Conservation (phyloP, 2,797 vertebrate species). For the Fratercula arctica region DNA sequence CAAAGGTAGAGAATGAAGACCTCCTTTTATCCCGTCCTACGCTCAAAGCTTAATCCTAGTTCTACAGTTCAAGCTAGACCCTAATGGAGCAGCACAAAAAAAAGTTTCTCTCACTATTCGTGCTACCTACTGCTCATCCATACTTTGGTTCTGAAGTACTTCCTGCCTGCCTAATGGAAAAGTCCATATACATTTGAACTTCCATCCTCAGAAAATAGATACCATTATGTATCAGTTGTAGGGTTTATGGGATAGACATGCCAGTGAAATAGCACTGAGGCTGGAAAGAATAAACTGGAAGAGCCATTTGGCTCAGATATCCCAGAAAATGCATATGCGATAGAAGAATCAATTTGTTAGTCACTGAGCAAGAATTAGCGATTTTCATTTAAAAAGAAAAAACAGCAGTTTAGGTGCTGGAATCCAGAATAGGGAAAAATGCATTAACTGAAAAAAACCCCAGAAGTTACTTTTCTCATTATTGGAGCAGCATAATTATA, state of each 20-base stretch:
- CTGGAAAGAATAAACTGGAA: background rate
- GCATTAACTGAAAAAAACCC: background rate
- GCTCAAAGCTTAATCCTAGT: background rate
- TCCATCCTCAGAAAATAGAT: background rate
- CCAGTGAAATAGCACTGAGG: background rate
- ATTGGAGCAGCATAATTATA: slow-evolving; percentile 8
- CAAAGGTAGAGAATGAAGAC: background rate
- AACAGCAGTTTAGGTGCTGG: background rate
- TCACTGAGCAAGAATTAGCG: background rate
- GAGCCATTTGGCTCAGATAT: background rate
- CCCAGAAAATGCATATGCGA: background rate
- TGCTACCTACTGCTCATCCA: background rate
- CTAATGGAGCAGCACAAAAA: background rate
- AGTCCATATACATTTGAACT: background rate
- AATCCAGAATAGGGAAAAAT: background rate
- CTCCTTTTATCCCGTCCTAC: background rate
- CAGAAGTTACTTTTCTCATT: background rate
- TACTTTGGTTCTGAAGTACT: background rate
- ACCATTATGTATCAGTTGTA: background rate
- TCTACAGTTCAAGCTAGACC: background rate
- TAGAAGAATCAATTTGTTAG: slow-evolving; percentile 10
- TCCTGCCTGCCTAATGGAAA: background rate
- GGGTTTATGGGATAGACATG: background rate
- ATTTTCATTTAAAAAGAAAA: background rate
- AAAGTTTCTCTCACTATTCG: background rate